Conservation (phyloP, 1,140 invertebrate genomes). For the Ceratosolen fusciceps region DNA sequence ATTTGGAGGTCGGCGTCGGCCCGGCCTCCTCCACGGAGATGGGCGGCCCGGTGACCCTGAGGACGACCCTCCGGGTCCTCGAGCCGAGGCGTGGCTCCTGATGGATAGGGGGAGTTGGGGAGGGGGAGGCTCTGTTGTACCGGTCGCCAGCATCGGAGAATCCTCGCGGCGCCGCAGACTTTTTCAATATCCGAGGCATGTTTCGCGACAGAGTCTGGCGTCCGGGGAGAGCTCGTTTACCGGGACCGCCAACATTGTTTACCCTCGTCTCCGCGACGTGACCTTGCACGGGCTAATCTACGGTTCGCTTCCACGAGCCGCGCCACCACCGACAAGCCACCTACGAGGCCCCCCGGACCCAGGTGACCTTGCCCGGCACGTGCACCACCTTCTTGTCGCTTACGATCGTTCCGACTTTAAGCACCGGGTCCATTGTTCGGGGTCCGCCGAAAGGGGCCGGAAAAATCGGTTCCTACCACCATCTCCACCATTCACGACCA, state of each 20-base stretch:
- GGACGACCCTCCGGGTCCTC: constrained; percentile 34
- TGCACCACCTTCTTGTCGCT: background rate
- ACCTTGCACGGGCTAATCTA: constrained; percentile 3
- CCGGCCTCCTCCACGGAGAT: background rate
- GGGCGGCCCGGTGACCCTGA: constrained; percentile 33
- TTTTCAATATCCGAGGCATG: constrained; percentile 35
- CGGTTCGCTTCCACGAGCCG: background rate
- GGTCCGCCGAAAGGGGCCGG: background rate
- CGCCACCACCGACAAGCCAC: background rate
- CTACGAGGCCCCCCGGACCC: background rate
- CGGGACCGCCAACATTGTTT: constrained; percentile 7
- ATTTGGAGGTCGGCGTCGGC: background rate
- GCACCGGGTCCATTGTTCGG: background rate
- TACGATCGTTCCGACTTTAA: background rate
- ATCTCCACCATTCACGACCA: too few relatives aligned
- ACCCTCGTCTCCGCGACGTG: background rate
- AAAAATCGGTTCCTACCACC: too few relatives aligned
- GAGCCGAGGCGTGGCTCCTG: too few relatives aligned
- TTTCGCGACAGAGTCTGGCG: constrained; percentile 18
- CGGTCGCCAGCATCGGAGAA: background rate
- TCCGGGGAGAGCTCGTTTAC: constrained; percentile 14
- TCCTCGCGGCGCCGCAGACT: constrained; percentile 21
- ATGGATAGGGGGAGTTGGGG: too few relatives aligned
- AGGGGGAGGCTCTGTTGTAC: too few relatives aligned
- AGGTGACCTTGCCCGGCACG: background rate